Evolutionary conservation across 2,113 vertebrate genomes (phyloP).

Genomic region (Thinocorus orbignyianus): DNA sequence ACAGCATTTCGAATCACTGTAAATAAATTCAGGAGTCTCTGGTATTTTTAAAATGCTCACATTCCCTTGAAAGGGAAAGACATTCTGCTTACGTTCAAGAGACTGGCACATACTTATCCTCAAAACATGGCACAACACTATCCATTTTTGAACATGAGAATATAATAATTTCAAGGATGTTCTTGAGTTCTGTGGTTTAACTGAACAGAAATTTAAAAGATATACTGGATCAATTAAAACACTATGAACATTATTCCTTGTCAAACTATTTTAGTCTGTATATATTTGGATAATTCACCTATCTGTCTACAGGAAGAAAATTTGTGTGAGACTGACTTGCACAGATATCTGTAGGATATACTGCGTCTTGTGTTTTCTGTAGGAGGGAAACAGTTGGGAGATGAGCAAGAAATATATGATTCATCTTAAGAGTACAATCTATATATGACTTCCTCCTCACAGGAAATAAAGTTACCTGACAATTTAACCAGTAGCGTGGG

Average conservation of each 20-base stretch:
- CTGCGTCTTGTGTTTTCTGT: slow-evolving; percentile 16
- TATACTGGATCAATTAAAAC: slow-evolving; percentile 25
- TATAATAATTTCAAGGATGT: not conserved
- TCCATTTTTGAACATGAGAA: not conserved
- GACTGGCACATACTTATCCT: not conserved
- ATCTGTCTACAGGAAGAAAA: slow-evolving; percentile 27
- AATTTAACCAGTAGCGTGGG: slow-evolving; percentile 32
- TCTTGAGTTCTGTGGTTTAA: not conserved
- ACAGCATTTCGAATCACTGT: not conserved
- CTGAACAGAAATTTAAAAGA: not conserved
- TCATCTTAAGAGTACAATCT: slow-evolving; percentile 45
- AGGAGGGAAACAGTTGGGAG: slow-evolving; percentile 29
- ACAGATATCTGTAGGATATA: slow-evolving; percentile 4
- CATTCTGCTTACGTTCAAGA: not conserved
- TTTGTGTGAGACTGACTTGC: slow-evolving; percentile 13
- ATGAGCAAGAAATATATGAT: slow-evolving; percentile 46
- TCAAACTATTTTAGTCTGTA: slow-evolving; percentile 19
- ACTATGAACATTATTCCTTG: not conserved
- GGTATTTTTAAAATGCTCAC: not conserved
- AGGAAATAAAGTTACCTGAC: slow-evolving; percentile 58
- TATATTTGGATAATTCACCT: not conserved
- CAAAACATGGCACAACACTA: not conserved
- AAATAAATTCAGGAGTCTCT: not conserved
- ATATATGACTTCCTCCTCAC: slow-evolving; percentile 24
- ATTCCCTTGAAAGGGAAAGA: not conserved